Base-by-base conservation (phyloP, 30 jellyfish, hydroid and myxozoan species). In the Chironex yamaguchii region DNA sequence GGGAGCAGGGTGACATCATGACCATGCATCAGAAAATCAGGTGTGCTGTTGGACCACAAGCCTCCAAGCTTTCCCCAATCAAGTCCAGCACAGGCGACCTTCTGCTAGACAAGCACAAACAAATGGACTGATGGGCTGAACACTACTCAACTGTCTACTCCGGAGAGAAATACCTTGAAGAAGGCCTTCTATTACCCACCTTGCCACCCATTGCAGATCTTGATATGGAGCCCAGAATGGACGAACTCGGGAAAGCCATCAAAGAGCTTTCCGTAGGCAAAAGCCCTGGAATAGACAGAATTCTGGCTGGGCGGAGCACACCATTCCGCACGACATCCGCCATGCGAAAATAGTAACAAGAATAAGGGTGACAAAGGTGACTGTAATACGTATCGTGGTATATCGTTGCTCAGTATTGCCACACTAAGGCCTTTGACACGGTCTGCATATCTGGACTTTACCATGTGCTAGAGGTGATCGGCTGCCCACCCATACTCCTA, bases 91-190 rank as follows among this genome's bases (percentile, higher is more conserved):
- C 70, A 1, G 85, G 69, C 0, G 70, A 28, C n/a, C 24, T 29
- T n/a, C 58, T 79, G 29, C 34, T 69, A 12, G 90, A 79, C 27
- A 22, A 23, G 34, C 50, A 11, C 24, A 58, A 54, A 70, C 90
- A 79, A 54, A 81, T 81, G 92, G 63, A 30, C 4, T 34, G 92
- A 12, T 81, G 92, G 90, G 88, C 50, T 27, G 80, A 66, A 28
- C 92, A 81, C 82, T 67, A 81, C 77, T 67, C 81, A 1, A 87
- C 66, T 1, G 88, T 81, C 62, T 81, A 35, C 78, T 52, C 87
- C 34, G 23, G 88, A 0, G 58, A 67, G 54, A 67, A 32, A n/a
- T n/a, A n/a, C n/a, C n/a, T n/a, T n/a, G n/a, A n/a, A n/a, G n/a
- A n/a, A n/a, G n/a, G n/a, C n/a, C n/a, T n/a, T n/a, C n/a, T n/a